Evolutionary conservation across 2,113 vertebrate species (phyloP), one percentile per base, ranked within the genome.

Genomic region (Oryzias melastigma): DNA sequence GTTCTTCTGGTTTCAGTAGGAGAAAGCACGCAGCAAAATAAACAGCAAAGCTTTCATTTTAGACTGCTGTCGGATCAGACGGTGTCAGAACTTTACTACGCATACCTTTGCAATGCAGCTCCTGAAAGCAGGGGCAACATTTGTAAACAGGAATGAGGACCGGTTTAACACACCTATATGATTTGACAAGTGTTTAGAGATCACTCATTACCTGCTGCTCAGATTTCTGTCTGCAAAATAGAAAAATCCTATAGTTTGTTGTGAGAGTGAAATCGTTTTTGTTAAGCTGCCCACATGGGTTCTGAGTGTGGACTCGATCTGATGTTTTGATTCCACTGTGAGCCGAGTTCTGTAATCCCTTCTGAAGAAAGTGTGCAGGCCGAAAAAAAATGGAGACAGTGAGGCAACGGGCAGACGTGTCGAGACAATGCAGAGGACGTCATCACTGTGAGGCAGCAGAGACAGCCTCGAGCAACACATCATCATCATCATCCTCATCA

Each of bases 81-180:
- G 17, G 1, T 24, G 52, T 7, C 29, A 35, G 8, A 35, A 35
- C 29, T 44, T 55, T 54, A 50, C 50, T 56, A 47, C 50, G 52
- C 52, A 72, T 80, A 77, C 55, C 51, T 14, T 19, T 40, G 29
- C 6, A 55, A 55, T 52, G 57, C 47, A 1, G 55, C 66, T 73
- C 58, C 66, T 25, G 64, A 77, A 65, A 72, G 51, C 19, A 71
- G 66, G 27, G 19, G 63, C 63, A 78, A 83, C 58, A 65, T 71
- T 81, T 53, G 64, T 52, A 69, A 64, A 72, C 44, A 86, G 78
- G 87, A 89, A 89, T 87, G 79, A 86, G 68, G 75, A 86, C 68
- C 35, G 59, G 81, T 85, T 71, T 74, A 89, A 84, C 87, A 62
- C 78, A 87, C 87, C 78, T 81, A 86, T 82, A 60, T 6, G 50